A percentile compares a stretch with the other conserved stretches of the same genome.
These are phyloP conservation scores for Bellardia bayeri DNA, from an alignment of 2,888 invertebrate genomes.

Conservation along the genomic window DNA sequence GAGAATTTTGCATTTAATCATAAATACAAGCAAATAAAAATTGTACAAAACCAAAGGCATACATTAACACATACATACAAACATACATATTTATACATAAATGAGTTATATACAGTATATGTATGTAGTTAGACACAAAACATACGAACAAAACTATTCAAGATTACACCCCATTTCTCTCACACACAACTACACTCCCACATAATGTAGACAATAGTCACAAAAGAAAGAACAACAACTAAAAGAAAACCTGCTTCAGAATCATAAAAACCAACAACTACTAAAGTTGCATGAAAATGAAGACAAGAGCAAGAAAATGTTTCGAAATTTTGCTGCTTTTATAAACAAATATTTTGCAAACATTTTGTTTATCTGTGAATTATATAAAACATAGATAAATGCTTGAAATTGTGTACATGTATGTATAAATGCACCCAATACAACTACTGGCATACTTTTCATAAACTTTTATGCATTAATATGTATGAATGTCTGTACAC, in stretches of 20 bases:
- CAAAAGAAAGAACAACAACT: background rate
- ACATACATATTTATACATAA: too few relatives aligned
- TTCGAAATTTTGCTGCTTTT: background rate
- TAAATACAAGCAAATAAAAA: constrained; percentile 12
- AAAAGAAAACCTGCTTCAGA: background rate
- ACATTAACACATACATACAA: background rate
- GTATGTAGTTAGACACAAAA: background rate
- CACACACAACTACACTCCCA: background rate
- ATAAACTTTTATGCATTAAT: constrained; percentile 6
- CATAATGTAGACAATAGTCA: background rate
- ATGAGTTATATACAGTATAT: too few relatives aligned
- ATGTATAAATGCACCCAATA: constrained; percentile 11
- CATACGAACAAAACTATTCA: constrained; percentile 1
- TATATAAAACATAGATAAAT: constrained; percentile 19
- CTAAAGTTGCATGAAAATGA: background rate
- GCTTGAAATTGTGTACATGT: background rate
- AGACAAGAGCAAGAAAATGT: background rate
- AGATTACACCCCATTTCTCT: background rate
- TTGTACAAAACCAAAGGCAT: constrained; percentile 19
- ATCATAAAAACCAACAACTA: background rate
- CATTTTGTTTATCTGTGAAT: constrained; percentile 51
- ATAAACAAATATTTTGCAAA: constrained; percentile 46
- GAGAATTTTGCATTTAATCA: constrained; percentile 34
- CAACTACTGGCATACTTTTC: constrained; percentile 5
- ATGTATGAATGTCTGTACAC: background rate